A percentile compares a stretch with the other conserved stretches of the same genome.
Conservation (phyloP, 2,888 invertebrate species). For the Tipula unca region DNA sequence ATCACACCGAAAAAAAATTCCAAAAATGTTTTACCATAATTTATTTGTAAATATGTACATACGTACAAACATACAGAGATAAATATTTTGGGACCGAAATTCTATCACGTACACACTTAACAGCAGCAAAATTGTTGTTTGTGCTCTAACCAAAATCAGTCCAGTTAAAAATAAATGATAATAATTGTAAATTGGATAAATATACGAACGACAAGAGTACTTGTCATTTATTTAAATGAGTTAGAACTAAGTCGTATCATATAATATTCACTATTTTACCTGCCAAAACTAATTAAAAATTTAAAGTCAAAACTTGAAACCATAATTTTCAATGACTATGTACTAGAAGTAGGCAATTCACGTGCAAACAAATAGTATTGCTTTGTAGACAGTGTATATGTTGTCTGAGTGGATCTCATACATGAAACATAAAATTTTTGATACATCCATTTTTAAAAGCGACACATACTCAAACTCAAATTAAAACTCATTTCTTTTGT, state of each 20-base stretch:
- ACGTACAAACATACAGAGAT: too few relatives aligned
- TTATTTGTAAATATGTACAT: background rate
- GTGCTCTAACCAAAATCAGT: background rate
- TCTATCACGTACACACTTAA: background rate
- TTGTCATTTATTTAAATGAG: too few relatives aligned
- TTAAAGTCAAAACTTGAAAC: too few relatives aligned
- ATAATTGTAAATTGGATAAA: background rate
- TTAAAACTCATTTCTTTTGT: background rate
- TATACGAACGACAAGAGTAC: background rate
- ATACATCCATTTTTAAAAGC: background rate
- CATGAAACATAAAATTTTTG: too few relatives aligned
- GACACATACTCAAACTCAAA: background rate
- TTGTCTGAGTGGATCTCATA: background rate
- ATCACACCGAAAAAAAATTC: background rate
- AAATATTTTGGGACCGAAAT: background rate
- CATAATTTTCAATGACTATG: too few relatives aligned
- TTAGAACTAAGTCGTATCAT: background rate
- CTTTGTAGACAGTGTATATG: background rate
- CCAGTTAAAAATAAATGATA: background rate
- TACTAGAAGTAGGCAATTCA: too few relatives aligned
- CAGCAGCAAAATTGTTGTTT: background rate
- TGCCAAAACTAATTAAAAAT: too few relatives aligned
- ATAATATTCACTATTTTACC: too few relatives aligned
- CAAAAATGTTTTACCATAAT: background rate
- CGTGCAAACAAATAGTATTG: too few relatives aligned